Percentiles rank a stretch among this genome's conserved stretches.
Evolutionary conservation across 2,797 vertebrate species (phyloP).

Genomic region (Chaenodraco wilsoni): DNA sequence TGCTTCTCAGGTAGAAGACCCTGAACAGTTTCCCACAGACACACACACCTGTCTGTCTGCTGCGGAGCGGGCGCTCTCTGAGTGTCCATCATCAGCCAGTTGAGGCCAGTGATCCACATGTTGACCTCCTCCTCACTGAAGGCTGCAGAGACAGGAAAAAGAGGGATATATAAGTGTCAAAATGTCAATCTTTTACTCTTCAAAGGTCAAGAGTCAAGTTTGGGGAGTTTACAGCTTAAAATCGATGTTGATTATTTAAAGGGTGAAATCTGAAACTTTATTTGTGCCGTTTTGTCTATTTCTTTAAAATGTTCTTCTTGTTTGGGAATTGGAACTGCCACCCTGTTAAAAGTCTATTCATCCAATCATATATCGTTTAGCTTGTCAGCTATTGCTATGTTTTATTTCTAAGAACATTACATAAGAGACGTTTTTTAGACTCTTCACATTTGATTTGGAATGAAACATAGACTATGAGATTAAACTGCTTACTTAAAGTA

Average conservation of each 20-base stretch:
- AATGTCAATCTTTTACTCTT: neutral
- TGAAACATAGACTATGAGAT: too few species aligned
- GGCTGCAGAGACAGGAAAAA: conserved; percentile 67
- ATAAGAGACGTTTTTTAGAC: too few species aligned
- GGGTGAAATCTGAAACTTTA: neutral
- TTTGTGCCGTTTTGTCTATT: neutral
- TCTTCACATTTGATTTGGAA: too few species aligned
- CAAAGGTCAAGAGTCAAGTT: neutral
- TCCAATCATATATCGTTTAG: too few species aligned
- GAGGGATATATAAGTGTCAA: neutral
- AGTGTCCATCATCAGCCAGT: conserved; percentile 86
- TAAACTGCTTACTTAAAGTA: neutral
- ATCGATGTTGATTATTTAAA: neutral
- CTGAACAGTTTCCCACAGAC: neutral
- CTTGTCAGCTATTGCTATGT: too few species aligned
- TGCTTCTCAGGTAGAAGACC: neutral
- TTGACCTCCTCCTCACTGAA: conserved; percentile 90
- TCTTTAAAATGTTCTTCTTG: neutral
- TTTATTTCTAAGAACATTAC: too few species aligned
- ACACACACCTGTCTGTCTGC: conserved; percentile 84
- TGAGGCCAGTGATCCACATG: conserved; percentile 87
- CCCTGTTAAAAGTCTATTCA: too few species aligned
- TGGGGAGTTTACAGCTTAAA: neutral
- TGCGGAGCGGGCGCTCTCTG: conserved; percentile 84
- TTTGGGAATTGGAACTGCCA: too few species aligned